Evolutionary conservation across 1,140 invertebrate genomes (phyloP).

Genomic region (Sitophilus oryzae): DNA sequence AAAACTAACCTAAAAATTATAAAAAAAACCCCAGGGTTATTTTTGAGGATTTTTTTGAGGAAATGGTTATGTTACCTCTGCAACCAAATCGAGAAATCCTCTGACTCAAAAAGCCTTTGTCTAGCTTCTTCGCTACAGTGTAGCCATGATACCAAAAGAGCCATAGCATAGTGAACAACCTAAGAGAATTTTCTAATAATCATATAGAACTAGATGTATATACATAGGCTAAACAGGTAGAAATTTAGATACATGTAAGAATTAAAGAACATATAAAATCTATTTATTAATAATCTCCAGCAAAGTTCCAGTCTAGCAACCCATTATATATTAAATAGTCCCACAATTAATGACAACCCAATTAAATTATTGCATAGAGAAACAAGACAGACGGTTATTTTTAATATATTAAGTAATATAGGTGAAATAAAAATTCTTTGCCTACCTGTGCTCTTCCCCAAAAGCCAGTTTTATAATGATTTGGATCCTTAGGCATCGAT

Average conservation of each 20-base stretch:
- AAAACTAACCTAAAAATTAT: slow-evolving; percentile 47
- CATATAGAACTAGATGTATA: too few relatives aligned
- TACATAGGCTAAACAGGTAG: too few relatives aligned
- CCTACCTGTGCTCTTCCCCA: slow-evolving; percentile 64
- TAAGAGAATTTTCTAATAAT: too few relatives aligned
- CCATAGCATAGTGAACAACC: slow-evolving; percentile 74
- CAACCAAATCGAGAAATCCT: slow-evolving; percentile 65
- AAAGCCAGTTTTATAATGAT: slow-evolving; percentile 79
- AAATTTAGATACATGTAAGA: too few relatives aligned
- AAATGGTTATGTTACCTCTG: slow-evolving; percentile 45
- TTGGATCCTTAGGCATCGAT: slow-evolving; percentile 67
- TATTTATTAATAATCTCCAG: too few relatives aligned
- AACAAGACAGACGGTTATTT: too few relatives aligned
- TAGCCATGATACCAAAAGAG: slow-evolving; percentile 75
- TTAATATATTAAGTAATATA: too few relatives aligned
- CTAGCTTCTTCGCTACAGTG: slow-evolving; percentile 65
- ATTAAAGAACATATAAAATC: too few relatives aligned
- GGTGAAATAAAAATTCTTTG: not conserved
- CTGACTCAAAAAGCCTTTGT: slow-evolving; percentile 57
- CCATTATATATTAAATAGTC: too few relatives aligned
- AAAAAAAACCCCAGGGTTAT: not conserved
- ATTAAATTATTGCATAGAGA: too few relatives aligned
- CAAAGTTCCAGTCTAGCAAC: too few relatives aligned
- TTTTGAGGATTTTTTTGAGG: not conserved
- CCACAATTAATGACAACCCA: too few relatives aligned